Conservation (phyloP, 2,888 invertebrate genomes). For the Dicyrtomina minuta region DNA sequence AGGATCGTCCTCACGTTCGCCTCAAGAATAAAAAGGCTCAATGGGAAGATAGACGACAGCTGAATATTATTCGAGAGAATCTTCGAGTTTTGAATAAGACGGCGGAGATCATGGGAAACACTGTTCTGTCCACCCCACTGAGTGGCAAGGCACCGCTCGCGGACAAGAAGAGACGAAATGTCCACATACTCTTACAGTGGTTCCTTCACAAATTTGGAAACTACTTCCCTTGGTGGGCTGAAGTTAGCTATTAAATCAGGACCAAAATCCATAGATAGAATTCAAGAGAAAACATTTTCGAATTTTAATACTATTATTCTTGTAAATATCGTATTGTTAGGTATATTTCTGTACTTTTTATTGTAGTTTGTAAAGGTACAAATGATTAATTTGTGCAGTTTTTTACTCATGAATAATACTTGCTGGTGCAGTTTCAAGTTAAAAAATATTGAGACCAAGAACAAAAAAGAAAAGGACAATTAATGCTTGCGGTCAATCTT, state of each 20-base stretch:
- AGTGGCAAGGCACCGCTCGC: slow-evolving; percentile 36
- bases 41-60: slow-evolving; percentile 46
- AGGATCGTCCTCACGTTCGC: slow-evolving; percentile 47
- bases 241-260: slow-evolving; percentile 46
- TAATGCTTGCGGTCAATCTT: too few relatives aligned
- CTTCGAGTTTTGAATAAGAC: slow-evolving; percentile 48
- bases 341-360: too few relatives aligned
- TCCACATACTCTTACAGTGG: slow-evolving; percentile 49
- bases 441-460: too few relatives aligned
- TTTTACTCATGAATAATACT: too few relatives aligned
- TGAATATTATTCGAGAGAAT: slow-evolving; percentile 49
- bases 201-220: slow-evolving; percentile 49
- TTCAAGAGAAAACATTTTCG: too few relatives aligned
- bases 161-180: slow-evolving; percentile 40
- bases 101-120: slow-evolving; percentile 41
- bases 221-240: slow-evolving; percentile 53
- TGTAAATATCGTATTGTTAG: too few relatives aligned
- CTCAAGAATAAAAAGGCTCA: slow-evolving; percentile 49
- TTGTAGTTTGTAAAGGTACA: too few relatives aligned
- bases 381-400: too few relatives aligned
- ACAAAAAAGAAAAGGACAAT: too few relatives aligned
- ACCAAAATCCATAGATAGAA: too few relatives aligned
- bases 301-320: too few relatives aligned
- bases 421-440: too few relatives aligned
- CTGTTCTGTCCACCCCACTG: neutral